Percentiles rank a stretch among this genome's conserved stretches.
Evolutionary conservation across 2,888 invertebrate species (phyloP).

Genomic region (Eupithecia inturbata): DNA sequence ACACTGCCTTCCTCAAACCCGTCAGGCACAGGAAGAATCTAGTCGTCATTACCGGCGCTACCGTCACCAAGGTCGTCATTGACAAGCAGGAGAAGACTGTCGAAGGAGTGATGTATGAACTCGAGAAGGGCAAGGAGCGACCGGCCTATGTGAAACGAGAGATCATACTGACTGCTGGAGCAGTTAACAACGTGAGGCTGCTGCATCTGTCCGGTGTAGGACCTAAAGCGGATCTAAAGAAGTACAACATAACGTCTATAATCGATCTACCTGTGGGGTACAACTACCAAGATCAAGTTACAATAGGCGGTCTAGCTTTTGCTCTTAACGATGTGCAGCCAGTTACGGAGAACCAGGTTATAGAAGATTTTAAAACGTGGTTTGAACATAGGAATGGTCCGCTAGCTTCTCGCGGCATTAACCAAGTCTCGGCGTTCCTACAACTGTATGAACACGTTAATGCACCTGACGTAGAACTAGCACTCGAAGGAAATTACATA

Average conservation of each 20-base stretch:
- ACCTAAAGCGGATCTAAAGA: conserved; percentile 67
- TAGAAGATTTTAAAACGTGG: conserved; percentile 78
- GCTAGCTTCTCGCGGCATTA: conserved; percentile 75
- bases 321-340: conserved; percentile 65
- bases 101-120: conserved; percentile 73
- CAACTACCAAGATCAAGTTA: conserved; percentile 79
- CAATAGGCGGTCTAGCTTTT: conserved; percentile 76
- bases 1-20: conserved; percentile 74
- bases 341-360: conserved; percentile 66
- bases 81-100: conserved; percentile 71
- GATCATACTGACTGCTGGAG: conserved; percentile 73
- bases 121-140: conserved; percentile 72
- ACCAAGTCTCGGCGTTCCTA: conserved; percentile 76
- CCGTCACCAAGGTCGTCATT: conserved; percentile 72
- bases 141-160: conserved; percentile 76
- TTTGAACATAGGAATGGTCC: conserved; percentile 73
- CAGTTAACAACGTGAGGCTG: conserved; percentile 75
- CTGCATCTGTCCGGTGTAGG: conserved; percentile 77
- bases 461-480: conserved; percentile 75
- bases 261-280: conserved; percentile 73
- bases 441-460: conserved; percentile 75
- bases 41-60: conserved; percentile 69
- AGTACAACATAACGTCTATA: conserved; percentile 67
- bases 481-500: conserved; percentile 75
- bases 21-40: conserved; percentile 74